These are phyloP conservation scores for Temnothorax longispinosus DNA, from an alignment of 1,140 invertebrate species.

Conservation along the genomic window DNA sequence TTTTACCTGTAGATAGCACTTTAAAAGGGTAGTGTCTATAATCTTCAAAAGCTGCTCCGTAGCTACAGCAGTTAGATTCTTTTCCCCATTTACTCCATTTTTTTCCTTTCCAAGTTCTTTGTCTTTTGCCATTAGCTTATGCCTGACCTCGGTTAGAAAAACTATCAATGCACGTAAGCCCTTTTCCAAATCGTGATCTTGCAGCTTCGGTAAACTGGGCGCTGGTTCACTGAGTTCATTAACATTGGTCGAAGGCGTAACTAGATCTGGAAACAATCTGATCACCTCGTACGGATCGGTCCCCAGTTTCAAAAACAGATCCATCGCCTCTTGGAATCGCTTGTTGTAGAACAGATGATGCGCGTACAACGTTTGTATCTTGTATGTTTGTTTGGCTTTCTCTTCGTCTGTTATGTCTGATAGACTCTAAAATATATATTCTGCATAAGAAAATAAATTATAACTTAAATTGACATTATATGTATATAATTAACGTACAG, in stretches of 20 bases:
- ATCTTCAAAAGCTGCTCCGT: slow-evolving; percentile 93
- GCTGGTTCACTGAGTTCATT: slow-evolving; percentile 83
- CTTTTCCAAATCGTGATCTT: slow-evolving; percentile 94
- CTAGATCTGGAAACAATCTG: slow-evolving; percentile 95
- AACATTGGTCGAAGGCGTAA: slow-evolving; percentile 89
- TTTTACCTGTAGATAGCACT: slow-evolving; percentile 96
- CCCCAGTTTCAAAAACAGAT: slow-evolving; percentile 94
- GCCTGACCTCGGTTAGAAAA: slow-evolving; percentile 93
- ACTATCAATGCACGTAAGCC: slow-evolving; percentile 95
- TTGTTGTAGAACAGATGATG: slow-evolving; percentile 96
- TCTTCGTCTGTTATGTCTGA: slow-evolving; percentile 93
- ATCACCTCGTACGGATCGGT: slow-evolving; percentile 98
- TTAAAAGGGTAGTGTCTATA: slow-evolving; percentile 98
- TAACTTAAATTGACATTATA: slow-evolving; percentile 12
- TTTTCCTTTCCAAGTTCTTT: slow-evolving; percentile 83
- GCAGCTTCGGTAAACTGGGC: slow-evolving; percentile 87
- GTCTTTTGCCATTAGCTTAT: slow-evolving; percentile 85
- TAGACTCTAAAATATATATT: slow-evolving; percentile 89
- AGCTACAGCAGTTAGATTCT: slow-evolving; percentile 81
- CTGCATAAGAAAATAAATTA: neutral
- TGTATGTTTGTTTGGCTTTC: slow-evolving; percentile 92
- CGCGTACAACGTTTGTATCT: slow-evolving; percentile 96
- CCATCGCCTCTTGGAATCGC: slow-evolving; percentile 95
- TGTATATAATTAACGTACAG: slow-evolving; percentile 87
- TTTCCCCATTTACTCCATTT: slow-evolving; percentile 80